Evolutionary conservation across 2,113 vertebrate genomes (phyloP).

Genomic region (Podocnemis expansa): DNA sequence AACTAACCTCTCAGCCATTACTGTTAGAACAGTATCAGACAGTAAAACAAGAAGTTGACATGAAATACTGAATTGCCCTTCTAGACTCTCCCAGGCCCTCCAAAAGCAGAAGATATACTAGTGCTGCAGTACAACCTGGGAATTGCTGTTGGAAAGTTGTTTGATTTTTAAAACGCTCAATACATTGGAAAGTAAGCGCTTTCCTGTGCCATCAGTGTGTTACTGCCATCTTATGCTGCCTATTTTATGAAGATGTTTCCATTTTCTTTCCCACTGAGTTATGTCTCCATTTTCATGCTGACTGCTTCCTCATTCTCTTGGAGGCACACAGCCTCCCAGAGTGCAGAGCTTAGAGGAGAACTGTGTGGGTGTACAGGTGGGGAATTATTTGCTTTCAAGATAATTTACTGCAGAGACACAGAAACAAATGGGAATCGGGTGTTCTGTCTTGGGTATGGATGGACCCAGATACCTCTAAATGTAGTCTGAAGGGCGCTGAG

Average conservation of each 20-base stretch:
- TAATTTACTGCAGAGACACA: background rate
- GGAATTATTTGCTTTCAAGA: background rate
- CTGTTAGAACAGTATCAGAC: background rate
- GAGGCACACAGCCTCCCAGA: fast-evolving
- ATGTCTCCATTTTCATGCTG: too few relatives aligned
- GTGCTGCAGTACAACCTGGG: background rate
- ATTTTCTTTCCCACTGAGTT: background rate
- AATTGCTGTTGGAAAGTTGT: background rate
- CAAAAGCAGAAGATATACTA: background rate
- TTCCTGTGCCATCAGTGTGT: background rate
- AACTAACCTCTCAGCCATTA: background rate
- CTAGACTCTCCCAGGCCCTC: background rate
- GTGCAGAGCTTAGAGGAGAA: background rate
- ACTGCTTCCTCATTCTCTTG: background rate
- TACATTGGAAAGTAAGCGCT: background rate
- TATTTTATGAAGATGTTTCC: background rate
- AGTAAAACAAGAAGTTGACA: background rate
- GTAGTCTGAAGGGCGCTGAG: background rate
- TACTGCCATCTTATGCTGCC: background rate
- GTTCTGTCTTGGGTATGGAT: background rate
- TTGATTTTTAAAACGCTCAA: constrained; percentile 3
- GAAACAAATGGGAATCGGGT: background rate
- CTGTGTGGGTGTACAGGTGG: background rate
- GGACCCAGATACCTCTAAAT: background rate
- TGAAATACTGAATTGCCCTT: background rate